Percentiles rank a stretch among this genome's conserved stretches.
These are phyloP conservation scores for Pocillopora verrucosa DNA, from an alignment of 64 coral and sea anemone genomes.

Conservation along the genomic window DNA sequence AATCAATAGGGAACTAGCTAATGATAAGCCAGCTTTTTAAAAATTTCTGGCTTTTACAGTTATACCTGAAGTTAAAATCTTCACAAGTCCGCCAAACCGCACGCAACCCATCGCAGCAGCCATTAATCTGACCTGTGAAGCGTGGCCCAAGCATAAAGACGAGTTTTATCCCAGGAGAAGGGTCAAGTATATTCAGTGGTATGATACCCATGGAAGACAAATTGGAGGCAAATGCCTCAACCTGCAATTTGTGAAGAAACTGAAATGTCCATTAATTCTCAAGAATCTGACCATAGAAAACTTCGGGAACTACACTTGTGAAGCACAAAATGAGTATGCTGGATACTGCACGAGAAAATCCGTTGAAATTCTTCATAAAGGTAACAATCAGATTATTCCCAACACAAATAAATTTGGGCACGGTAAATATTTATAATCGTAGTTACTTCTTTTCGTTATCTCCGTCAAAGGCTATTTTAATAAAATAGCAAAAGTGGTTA, in stretches of 20 bases:
- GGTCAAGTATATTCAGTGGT: background rate
- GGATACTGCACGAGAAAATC: background rate
- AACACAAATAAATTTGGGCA: too few species aligned
- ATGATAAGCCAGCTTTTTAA: too few species aligned
- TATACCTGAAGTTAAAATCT: background rate
- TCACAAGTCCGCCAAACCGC: background rate
- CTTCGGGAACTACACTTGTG: background rate
- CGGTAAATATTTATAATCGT: too few species aligned
- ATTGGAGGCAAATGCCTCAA: background rate
- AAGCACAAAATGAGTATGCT: background rate
- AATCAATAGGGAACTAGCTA: too few species aligned
- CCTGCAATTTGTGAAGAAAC: background rate
- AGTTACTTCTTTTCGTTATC: too few species aligned
- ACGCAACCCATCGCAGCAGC: background rate
- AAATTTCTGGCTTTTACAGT: background rate
- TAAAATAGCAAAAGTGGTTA: too few species aligned
- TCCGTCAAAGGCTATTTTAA: too few species aligned
- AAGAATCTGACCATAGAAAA: background rate
- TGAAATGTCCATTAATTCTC: background rate
- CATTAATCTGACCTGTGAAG: background rate
- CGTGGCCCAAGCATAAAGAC: background rate
- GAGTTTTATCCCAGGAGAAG: background rate
- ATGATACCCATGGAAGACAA: background rate
- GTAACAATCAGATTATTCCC: background rate
- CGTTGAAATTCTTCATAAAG: background rate